Evolutionary conservation across 2,113 vertebrate species (phyloP).

Genomic region (Daubentonia madagascariensis): DNA sequence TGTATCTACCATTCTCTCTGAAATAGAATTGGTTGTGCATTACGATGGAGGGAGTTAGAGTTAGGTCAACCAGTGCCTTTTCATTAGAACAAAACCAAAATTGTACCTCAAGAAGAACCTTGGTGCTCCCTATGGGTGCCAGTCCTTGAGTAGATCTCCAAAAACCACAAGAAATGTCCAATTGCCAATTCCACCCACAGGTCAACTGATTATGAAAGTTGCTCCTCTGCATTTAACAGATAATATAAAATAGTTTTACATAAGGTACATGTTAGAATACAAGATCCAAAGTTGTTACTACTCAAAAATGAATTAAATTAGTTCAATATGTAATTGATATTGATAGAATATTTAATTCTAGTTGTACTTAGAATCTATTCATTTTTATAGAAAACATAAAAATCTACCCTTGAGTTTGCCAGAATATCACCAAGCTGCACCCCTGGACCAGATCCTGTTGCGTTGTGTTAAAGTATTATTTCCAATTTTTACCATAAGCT

Average conservation of each 20-base stretch:
- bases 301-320: neutral
- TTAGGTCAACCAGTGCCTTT: neutral
- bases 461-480: neutral
- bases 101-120: neutral
- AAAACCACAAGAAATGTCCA: neutral
- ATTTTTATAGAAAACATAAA: neutral
- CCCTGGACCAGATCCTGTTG: neutral
- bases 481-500: neutral
- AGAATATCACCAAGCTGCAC: neutral
- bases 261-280: neutral
- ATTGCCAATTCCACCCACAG: neutral
- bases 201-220: neutral
- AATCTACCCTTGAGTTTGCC: neutral
- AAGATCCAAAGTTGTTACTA: neutral
- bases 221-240: neutral
- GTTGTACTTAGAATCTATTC: neutral
- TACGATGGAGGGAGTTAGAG: neutral
- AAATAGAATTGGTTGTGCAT: neutral
- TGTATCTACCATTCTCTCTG: neutral
- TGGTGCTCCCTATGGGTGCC: neutral
- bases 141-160: neutral
- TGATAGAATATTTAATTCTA: too few species aligned
- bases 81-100: neutral
- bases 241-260: neutral
- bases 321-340: neutral